Base-by-base conservation (phyloP, 2,888 invertebrate genomes). In the Ypsolopha scabrella region DNA sequence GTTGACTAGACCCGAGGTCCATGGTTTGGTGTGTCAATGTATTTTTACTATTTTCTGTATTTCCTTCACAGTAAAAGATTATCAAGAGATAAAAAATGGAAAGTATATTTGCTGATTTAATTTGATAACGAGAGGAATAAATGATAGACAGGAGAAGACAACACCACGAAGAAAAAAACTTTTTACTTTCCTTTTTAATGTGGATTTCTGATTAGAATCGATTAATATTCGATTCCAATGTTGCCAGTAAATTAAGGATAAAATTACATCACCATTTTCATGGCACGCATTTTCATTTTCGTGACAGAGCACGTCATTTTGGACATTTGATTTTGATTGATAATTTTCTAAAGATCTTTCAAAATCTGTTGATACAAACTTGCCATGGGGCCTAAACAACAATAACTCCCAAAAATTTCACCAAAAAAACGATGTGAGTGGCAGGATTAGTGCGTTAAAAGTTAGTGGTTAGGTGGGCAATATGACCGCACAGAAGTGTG, bases 291-390 rank as follows among this genome's bases (percentile, higher is more conserved):
- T 81, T 79, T 55, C 51, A 82, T 82, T 85, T 85, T 82, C 80
- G 80, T 86, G 85, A 86, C 85, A 54, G 47, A 83, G 82, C 77
- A 85, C 83, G 85, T 86, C 85, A 86, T 81, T 86, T 85, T 81
- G 80, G 85, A 86, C 85, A 80, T 86, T 86, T 86, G 85, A 85
- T 83, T 86, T 86, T 86, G 85, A 85, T 83, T 86, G 85, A 86
- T 85, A 86, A 85, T 85, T 86, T 83, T 83, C 77, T 72, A 75
- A 75, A 76, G 80, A 82, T 80, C 80, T 78, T 85, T 86, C 85
- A 85, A 82, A 78, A 80, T 83, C 13, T 82, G 83, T 82, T 82
- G 85, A 83, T 83, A 83, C 82, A 80, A 82, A 85, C 80, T 78
- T 80, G 75, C 79, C 81, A 82, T 82, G 70, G 74, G 80, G 79